Conservation (phyloP, 2,113 vertebrate species). For the Protomyctophum bolini region DNA sequence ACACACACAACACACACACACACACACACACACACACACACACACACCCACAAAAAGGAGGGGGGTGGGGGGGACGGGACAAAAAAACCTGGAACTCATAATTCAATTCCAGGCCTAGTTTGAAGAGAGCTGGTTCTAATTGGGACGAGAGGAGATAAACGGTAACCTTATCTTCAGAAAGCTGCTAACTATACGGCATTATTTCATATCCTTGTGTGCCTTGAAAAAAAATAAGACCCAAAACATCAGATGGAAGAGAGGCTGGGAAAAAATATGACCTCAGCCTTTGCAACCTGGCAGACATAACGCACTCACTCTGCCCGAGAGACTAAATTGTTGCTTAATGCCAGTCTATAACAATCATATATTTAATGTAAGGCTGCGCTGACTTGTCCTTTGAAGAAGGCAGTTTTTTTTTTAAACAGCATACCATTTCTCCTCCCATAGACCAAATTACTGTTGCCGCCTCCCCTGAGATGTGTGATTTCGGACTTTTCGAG, state of each 20-base stretch:
- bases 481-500: slow-evolving; percentile 70
- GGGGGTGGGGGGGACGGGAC: not conserved
- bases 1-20: no score
- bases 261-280: slow-evolving; percentile 73
- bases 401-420: slow-evolving; percentile 57
- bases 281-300: slow-evolving; percentile 71
- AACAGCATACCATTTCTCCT: slow-evolving; percentile 68
- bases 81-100: slow-evolving; percentile 34
- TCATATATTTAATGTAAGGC: slow-evolving; percentile 74
- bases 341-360: slow-evolving; percentile 76
- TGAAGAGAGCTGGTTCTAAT: slow-evolving; percentile 60
- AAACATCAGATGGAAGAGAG: slow-evolving; percentile 49
- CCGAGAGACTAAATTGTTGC: slow-evolving; percentile 51
- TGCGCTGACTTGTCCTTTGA: slow-evolving; percentile 69
- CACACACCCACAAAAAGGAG: no score
- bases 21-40: no score
- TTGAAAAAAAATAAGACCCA: slow-evolving; percentile 54
- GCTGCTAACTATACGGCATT: slow-evolving; percentile 62
- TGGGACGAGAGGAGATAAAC: slow-evolving; percentile 62
- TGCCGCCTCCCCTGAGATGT: slow-evolving; percentile 64
- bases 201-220: slow-evolving; percentile 67
- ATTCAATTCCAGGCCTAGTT: slow-evolving; percentile 35
- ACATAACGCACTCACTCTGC: slow-evolving; percentile 71
- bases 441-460: slow-evolving; percentile 72
- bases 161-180: slow-evolving; percentile 63